Base-by-base conservation (phyloP, 2,888 invertebrate genomes). In the Drosophila infuscata region DNA sequence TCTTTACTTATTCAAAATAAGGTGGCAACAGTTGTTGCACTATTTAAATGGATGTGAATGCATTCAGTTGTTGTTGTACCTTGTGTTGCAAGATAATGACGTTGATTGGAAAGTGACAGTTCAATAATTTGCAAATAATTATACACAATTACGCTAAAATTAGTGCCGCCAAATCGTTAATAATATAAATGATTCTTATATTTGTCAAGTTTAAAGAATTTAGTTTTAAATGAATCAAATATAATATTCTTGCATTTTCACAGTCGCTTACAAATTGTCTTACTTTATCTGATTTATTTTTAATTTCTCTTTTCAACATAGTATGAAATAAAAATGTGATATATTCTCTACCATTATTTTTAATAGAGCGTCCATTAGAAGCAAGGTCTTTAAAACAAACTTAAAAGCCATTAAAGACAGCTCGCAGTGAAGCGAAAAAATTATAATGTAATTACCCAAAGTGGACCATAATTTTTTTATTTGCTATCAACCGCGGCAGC, bases 361-460 rank as follows among this genome's bases (percentile, higher is more conserved):
- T 49, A 32, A 41, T n/a, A 12, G 15, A 32, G 33, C 48, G 17
- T 46, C 59, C 63, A 61, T 69, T 74, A 70, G 57, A 51, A 58
- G 12, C 38, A 38, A 29, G 25, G 48, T 61, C 30, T 11, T 43
- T 51, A 49, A 35, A 43, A 41, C 43, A 53, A 30, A 48, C 36
- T 59, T 64, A 35, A 64, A 43, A 29, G 29, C 30, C 59, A 35
- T 32, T 25, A 76, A 71, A 60, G 38, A 29, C 56, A 35, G 46
- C 41, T 48, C 43, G 36, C 20, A 53, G 58, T 51, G 58, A 62
- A 52, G 62, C 29, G 61, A 25, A 25, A 51, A 68, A 68, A 68
- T 81, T 72, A 58, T 68, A 81, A 80, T 70, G 49, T 54, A 76
- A 83, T 81, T 80, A 80, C 65, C 29, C 12, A 57, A 77, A 74